phyloP scores from a whole-genome alignment of 2,888 invertebrate species.

The Synanthedon formicaeformis region DNA sequence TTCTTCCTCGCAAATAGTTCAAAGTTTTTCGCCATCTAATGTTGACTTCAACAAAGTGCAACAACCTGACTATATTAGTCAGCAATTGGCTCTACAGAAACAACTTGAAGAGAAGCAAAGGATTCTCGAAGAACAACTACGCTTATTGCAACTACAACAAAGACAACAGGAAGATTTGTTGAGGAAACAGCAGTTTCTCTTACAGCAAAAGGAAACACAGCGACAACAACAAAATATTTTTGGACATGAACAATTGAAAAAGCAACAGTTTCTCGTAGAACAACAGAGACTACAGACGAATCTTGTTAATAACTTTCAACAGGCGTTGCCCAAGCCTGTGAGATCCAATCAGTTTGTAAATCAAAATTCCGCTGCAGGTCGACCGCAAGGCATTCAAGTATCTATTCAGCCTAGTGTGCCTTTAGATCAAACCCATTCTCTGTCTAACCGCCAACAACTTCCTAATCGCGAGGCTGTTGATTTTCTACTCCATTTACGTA shows the following conservation, averaged over 20 bases:
- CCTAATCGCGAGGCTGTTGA: constrained; percentile 71
- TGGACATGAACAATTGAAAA: constrained; percentile 32
- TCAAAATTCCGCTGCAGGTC: constrained; percentile 24
- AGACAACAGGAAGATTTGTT: constrained; percentile 77
- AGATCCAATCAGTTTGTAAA: constrained; percentile 33
- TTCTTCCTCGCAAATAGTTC: constrained; percentile 19
- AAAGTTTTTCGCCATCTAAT: constrained; percentile 12
- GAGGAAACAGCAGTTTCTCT: constrained; percentile 73
- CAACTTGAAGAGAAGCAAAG: constrained; percentile 76
- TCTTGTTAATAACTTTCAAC: constrained; percentile 40
- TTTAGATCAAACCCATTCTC: constrained; percentile 33
- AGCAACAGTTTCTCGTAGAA: constrained; percentile 34
- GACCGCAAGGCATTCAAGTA: constrained; percentile 42
- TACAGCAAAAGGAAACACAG: constrained; percentile 57
- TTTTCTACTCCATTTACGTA: constrained; percentile 57
- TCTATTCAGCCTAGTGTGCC: constrained; percentile 64
- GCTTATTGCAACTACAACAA: constrained; percentile 74
- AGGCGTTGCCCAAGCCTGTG: constrained; percentile 31
- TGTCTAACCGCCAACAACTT: constrained; percentile 66
- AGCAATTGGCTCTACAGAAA: constrained; percentile 50
- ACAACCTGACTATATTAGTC: constrained; percentile 37
- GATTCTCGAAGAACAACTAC: constrained; percentile 77
- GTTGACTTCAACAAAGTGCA: constrained; percentile 20
- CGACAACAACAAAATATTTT: constrained; percentile 35
- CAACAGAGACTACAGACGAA: constrained; percentile 41